phyloP scores from a whole-genome alignment of 53 echinoderm and acorn worm species.

The Patiria pectinifera region DNA sequence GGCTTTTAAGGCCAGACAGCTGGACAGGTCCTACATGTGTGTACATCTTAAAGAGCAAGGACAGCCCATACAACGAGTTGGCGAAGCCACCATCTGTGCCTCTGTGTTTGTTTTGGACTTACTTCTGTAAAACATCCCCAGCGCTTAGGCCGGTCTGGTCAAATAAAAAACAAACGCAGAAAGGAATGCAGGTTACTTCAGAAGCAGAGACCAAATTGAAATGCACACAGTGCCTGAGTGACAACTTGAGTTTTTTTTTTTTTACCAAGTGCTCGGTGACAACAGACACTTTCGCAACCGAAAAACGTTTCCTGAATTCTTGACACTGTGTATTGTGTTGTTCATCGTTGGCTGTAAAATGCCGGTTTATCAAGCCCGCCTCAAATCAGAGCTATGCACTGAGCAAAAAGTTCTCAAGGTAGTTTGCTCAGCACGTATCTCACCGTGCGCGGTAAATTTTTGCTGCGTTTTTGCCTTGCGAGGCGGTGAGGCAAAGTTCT shows the following conservation, averaged over 20 bases:
- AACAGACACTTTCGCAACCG: too few relatives aligned
- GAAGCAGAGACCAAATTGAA: not conserved
- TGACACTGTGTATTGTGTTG: too few relatives aligned
- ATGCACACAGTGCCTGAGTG: not conserved
- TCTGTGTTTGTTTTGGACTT: not conserved
- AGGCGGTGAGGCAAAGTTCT: too few relatives aligned
- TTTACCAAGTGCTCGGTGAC: too few relatives aligned
- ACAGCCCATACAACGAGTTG: not conserved
- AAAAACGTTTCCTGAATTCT: too few relatives aligned
- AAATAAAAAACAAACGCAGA: not conserved
- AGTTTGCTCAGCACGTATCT: too few relatives aligned
- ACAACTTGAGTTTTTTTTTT: not conserved
- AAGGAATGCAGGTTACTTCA: not conserved
- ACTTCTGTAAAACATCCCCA: not conserved
- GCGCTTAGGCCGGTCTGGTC: not conserved
- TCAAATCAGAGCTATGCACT: too few relatives aligned
- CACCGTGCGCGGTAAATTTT: too few relatives aligned
- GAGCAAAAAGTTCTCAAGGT: too few relatives aligned
- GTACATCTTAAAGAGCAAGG: not conserved
- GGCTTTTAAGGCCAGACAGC: not conserved
- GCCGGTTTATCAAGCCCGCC: too few relatives aligned
- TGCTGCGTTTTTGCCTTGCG: too few relatives aligned
- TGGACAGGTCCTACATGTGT: not conserved
- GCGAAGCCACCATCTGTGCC: not conserved
- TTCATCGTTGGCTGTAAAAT: too few relatives aligned